Percentiles rank a stretch among this genome's conserved stretches.
Conservation (phyloP, 2,113 vertebrate species). For the Monopterus albus region DNA sequence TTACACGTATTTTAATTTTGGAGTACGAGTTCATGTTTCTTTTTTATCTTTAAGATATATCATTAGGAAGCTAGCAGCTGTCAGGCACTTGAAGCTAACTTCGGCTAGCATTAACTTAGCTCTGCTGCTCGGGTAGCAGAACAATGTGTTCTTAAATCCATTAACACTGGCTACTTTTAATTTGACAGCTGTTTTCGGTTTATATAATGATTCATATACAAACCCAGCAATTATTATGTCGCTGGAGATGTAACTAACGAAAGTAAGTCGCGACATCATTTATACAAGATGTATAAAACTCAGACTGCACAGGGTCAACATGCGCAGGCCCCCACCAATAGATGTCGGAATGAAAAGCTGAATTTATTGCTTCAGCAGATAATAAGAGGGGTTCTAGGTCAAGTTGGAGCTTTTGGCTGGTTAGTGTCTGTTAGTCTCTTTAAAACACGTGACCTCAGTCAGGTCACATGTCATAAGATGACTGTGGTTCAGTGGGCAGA, state of each 20-base stretch:
- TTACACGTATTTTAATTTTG: background rate
- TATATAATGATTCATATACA: background rate
- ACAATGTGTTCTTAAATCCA: slow-evolving; percentile 46
- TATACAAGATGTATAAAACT: background rate
- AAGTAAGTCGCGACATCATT: no score
- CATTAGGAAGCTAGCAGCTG: background rate
- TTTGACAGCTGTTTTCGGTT: background rate
- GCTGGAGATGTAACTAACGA: no score
- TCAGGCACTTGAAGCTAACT: background rate
- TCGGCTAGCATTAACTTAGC: slow-evolving; percentile 30
- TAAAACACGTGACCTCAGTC: background rate
- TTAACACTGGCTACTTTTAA: background rate
- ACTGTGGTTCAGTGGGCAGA: no score
- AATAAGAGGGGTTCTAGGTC: no score
- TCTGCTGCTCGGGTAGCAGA: background rate
- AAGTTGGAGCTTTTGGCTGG: no score
- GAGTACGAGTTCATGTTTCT: background rate
- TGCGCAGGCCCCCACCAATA: no score
- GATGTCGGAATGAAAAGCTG: no score
- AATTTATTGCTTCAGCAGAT: no score
- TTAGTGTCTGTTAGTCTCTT: background rate
- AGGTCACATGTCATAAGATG: slow-evolving; percentile 37
- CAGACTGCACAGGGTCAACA: background rate
- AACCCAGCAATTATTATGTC: no score
- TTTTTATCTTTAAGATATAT: background rate